Conservation (phyloP, 2,797 vertebrate species). For the Mormyrus hasselquistii region DNA sequence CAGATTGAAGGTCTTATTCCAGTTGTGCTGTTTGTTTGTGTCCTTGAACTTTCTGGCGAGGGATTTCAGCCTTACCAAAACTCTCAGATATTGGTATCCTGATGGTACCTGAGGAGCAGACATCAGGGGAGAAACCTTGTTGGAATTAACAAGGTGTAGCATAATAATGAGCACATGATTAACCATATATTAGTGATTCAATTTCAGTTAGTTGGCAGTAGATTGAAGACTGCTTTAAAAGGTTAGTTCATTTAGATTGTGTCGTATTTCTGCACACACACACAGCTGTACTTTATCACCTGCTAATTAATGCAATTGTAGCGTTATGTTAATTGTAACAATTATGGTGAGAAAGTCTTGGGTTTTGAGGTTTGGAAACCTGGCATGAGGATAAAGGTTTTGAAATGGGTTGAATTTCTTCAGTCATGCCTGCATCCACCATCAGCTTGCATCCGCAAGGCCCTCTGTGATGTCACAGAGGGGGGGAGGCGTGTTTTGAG, state of each 20-base stretch:
- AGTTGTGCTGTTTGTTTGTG: slow-evolving; percentile 1
- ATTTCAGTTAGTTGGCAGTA: not conserved
- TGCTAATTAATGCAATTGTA: not conserved
- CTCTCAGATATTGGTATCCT: not conserved
- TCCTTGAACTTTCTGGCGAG: not conserved
- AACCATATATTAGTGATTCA: not conserved
- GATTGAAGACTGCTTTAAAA: not conserved
- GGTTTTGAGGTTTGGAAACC: not conserved
- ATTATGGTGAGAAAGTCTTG: not conserved
- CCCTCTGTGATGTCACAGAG: not conserved
- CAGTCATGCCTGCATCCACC: not conserved
- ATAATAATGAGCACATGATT: not conserved
- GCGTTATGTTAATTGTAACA: too few relatives aligned
- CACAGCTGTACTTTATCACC: not conserved
- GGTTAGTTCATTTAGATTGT: not conserved
- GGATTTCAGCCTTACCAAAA: not conserved
- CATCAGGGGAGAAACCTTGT: not conserved
- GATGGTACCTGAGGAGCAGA: not conserved
- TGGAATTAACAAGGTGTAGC: not conserved
- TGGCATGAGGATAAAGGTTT: not conserved
- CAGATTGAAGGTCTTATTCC: not conserved
- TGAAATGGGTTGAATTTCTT: not conserved
- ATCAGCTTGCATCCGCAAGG: not conserved
- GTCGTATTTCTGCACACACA: not conserved
- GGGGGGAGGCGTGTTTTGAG: not conserved